Evolutionary conservation across 2,113 vertebrate species (phyloP), one percentile per base, ranked within the genome.

Genomic region (Poeciliopsis prolifica): DNA sequence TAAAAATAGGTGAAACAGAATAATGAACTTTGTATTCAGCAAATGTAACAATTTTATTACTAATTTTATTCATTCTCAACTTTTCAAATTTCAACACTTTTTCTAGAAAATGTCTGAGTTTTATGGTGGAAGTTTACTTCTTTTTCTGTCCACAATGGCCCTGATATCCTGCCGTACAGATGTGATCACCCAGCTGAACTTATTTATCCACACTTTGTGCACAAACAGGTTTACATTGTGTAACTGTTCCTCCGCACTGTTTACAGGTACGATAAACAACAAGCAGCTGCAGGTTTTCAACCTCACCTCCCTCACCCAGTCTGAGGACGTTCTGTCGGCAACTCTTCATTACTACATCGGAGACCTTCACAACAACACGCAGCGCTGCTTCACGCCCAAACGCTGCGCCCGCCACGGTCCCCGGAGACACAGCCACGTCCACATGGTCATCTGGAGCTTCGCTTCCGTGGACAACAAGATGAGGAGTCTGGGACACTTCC

Each of bases 281-380:
- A 94, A 91, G 66, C 94, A 93, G 62, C 90, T 95, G 30, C 95
- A 97, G 14, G 26, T 97, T 70, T 99, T 98, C 88, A 99, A 99
- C 86, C 86, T 99, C 74, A 98, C 97, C 0, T 98, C 97, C 0
- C 94, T 99, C 81, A 96, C 96, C 0, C 93, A 96, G 79, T 97
- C 97, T 1, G 98, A 99, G 87, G 96, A 96, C 3, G 82, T 99
- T 77, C 91, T 99, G 74, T 98, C 96, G 0, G 97, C 97, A 31
- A 96, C 94, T 0, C 88, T 99, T 13, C 95, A 99, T 92, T 98
- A 96, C 77, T 96, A 93, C 63, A 85, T 95, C 0, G 95, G 96
- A 22, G 95, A 97, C 79, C 82, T 96, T 5, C 88, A 87, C 26
- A 95, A 93, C 15, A 68, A 7, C 37, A 93, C 86, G 64, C 29